Base-by-base conservation (phyloP, 2,888 invertebrate genomes). In the Trissonchulus latispiculum region DNA sequence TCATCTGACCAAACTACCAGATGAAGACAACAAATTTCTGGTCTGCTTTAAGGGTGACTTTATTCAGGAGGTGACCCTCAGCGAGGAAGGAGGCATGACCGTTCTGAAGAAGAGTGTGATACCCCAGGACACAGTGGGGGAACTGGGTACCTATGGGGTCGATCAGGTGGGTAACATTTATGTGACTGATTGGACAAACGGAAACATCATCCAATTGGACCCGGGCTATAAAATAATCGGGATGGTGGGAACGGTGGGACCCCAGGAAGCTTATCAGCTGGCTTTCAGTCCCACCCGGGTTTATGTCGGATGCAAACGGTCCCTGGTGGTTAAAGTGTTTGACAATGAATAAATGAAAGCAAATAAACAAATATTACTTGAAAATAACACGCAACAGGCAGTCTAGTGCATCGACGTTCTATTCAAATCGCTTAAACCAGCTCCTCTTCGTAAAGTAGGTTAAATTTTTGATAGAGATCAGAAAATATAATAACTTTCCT, bases 251-350 rank as follows among this genome's bases (percentile, higher is more conserved):
- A 36, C 29, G 29, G 71, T 70, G 37, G 71, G 71, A 8, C 59
- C 37, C 28, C n/a, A 37, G 23, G 71, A 70, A 59, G 71, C 64
- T 2, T 70, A 59, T 29, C 8, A 64, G 28, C 61, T 70, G 61
- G 59, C 59, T 28, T 29, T 35, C 28, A 15, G 48, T 36, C 28
- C 2, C 2, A 28, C n/a, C 37, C 3, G 59, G 31, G 64, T 59
- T 2, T 70, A 48, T 29, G 37, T 70, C 3, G 71, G 71, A 15
- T 70, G 71, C 37, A 70, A 70, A 59, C 23, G 23, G 3, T n/a
- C 59, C 2, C 59, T 70, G 8, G 28, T 61, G 3, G 71, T 70
- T 2, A 15, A 31, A 8, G 71, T 32, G 15, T 70, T 70, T 59
- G 59, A 70, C 29, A 18, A 62, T 59, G 61, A 29, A 70, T n/a